Base-by-base conservation (phyloP, 92 coral and sea anemone genomes). In the Virgularia gustaviana region DNA sequence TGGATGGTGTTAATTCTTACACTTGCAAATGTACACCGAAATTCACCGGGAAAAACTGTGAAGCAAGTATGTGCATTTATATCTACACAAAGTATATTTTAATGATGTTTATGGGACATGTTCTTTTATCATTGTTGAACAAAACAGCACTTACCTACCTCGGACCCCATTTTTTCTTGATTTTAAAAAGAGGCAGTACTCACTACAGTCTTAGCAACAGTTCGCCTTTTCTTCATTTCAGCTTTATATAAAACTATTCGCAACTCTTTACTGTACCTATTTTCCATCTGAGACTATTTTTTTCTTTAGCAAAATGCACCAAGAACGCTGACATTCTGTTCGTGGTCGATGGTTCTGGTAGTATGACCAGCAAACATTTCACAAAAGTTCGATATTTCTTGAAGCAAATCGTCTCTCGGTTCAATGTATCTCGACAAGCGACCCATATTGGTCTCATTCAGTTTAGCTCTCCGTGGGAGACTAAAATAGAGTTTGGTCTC, bases 261-360 rank as follows among this genome's bases (percentile, higher is more conserved):
- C n/a, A n/a, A n/a, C n/a, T n/a, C n/a, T n/a, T n/a, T n/a, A n/a
- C n/a, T n/a, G n/a, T n/a, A n/a, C n/a, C n/a, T n/a, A n/a, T n/a
- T n/a, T n/a, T n/a, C n/a, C n/a, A n/a, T n/a, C n/a, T n/a, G n/a
- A n/a, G n/a, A n/a, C 6, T 0, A n/a, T 47, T 15, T n/a, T 43
- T 31, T 32, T 55, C 16, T 12, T 20, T 28, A 68, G 75, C 3
- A 35, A 49, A 49, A 51, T 68, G 75, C 45, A 49, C 23, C 34
- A 68, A 68, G 75, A 43, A 41, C 24, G 75, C 75, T 3, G 75
- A 68, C 22, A 61, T 68, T 36, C 6, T 68, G 8, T 55, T 68
- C 7, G 18, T 68, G 75, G 75, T 68, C 4, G 75, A 68, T 33
- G 75, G 75, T 31, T 68, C 75, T 9, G 75, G n/a, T 19, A 68